Evolutionary conservation across 2,113 vertebrate genomes (phyloP).

Genomic region (Pseudorectes ferrugineus): DNA sequence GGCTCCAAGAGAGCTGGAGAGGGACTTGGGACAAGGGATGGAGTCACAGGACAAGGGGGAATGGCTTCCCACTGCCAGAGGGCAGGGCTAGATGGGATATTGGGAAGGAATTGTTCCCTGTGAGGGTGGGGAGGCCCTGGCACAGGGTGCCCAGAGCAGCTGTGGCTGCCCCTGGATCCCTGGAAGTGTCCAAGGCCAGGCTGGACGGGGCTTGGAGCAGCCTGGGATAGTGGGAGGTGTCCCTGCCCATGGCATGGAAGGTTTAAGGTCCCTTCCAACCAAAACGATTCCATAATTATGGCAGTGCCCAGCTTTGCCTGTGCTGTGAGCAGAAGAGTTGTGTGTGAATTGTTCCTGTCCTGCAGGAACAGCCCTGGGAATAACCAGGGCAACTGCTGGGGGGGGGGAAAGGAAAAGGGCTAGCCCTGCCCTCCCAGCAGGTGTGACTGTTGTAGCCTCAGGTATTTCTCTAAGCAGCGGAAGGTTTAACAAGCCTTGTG

Average conservation of each 20-base stretch:
- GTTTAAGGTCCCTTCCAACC: background rate
- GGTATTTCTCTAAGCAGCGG: background rate
- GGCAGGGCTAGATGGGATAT: accelerated
- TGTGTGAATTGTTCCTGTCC: background rate
- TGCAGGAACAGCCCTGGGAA: background rate
- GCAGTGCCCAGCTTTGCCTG: background rate
- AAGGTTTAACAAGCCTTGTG: background rate
- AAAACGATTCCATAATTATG: background rate
- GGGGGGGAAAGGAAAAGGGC: background rate
- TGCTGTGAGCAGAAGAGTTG: background rate
- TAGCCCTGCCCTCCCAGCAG: background rate
- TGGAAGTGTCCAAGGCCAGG: background rate
- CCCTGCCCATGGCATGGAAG: background rate
- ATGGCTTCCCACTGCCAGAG: background rate
- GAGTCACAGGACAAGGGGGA: background rate
- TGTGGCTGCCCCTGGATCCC: background rate
- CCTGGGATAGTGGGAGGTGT: accelerated
- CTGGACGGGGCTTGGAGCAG: accelerated
- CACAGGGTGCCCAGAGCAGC: background rate
- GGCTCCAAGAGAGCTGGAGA: background rate
- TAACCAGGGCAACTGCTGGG: background rate
- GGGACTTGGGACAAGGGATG: background rate
- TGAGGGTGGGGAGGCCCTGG: background rate
- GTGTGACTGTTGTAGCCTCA: accelerated
- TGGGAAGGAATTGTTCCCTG: background rate